Conservation (phyloP, 2,797 vertebrate genomes). For the Lophotriccus pileatus region DNA sequence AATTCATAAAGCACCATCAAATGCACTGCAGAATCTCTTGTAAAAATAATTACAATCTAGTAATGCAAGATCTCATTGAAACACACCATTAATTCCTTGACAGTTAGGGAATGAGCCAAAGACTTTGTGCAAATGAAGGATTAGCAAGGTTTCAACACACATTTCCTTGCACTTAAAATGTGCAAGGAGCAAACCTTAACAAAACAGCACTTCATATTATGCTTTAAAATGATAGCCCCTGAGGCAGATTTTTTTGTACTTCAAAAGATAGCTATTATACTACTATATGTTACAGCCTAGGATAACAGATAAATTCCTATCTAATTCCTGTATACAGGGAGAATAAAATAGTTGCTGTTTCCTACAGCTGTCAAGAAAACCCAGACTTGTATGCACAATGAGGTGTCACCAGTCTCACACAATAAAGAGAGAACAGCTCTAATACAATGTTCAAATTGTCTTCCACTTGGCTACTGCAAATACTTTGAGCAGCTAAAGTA, state of each 20-base stretch:
- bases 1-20: background rate
- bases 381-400: background rate
- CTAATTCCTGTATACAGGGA: background rate
- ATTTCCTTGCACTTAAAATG: background rate
- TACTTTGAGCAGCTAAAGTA: background rate
- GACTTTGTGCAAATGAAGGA: slow-evolving; percentile 27
- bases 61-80: background rate
- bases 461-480: background rate
- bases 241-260: background rate
- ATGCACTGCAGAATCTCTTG: background rate
- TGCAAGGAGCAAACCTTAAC: background rate
- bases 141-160: slow-evolving; percentile 18
- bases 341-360: background rate
- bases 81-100: slow-evolving; percentile 24
- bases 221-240: background rate
- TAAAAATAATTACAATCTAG: background rate
- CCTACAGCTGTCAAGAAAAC: background rate
- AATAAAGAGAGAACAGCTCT: background rate
- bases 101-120: background rate
- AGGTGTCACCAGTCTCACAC: background rate
- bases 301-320: background rate
- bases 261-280: background rate
- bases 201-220: slow-evolving; percentile 7
- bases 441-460: background rate
- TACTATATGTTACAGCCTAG: background rate